These are phyloP conservation scores for Caenorhabditis remanei DNA, from an alignment of 1,140 invertebrate genomes.

Conservation along the genomic window DNA sequence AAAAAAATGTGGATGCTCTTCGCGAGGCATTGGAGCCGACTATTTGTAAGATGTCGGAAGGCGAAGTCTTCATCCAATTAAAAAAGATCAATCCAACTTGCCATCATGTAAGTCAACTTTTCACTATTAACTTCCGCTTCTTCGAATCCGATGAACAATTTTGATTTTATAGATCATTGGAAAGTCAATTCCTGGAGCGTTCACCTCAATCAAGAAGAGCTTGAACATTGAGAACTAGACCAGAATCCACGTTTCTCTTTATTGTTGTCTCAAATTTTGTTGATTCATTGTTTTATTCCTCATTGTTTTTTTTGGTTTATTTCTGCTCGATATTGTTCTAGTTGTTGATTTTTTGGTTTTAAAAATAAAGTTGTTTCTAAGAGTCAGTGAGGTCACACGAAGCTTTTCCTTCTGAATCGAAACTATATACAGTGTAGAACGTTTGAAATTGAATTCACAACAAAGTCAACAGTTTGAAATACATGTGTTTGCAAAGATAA, in stretches of 20 bases:
- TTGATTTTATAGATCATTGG: slow-evolving; percentile 9
- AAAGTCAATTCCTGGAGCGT: slow-evolving; percentile 26
- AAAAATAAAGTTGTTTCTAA: too few relatives aligned
- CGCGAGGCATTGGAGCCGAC: neutral
- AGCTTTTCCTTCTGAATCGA: too few relatives aligned
- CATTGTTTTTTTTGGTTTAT: neutral
- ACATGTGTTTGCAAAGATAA: too few relatives aligned
- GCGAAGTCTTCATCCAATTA: neutral
- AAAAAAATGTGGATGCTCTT: slow-evolving; percentile 14
- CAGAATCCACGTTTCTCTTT: neutral
- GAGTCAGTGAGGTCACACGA: too few relatives aligned
- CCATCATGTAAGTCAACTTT: slow-evolving; percentile 14
- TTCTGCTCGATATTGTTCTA: neutral
- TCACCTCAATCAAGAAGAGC: slow-evolving; percentile 15
- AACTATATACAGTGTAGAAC: too few relatives aligned
- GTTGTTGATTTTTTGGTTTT: neutral
- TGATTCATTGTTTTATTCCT: neutral
- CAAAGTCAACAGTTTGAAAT: too few relatives aligned
- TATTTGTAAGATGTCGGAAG: slow-evolving; percentile 27
- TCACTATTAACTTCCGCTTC: too few relatives aligned
- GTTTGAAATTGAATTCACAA: too few relatives aligned
- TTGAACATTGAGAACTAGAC: slow-evolving; percentile 9
- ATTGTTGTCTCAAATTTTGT: neutral
- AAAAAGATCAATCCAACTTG: slow-evolving; percentile 36
- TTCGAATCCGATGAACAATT: too few relatives aligned